Base-by-base conservation (phyloP, 2,797 vertebrate genomes). In the Phalloptychus januarius region DNA sequence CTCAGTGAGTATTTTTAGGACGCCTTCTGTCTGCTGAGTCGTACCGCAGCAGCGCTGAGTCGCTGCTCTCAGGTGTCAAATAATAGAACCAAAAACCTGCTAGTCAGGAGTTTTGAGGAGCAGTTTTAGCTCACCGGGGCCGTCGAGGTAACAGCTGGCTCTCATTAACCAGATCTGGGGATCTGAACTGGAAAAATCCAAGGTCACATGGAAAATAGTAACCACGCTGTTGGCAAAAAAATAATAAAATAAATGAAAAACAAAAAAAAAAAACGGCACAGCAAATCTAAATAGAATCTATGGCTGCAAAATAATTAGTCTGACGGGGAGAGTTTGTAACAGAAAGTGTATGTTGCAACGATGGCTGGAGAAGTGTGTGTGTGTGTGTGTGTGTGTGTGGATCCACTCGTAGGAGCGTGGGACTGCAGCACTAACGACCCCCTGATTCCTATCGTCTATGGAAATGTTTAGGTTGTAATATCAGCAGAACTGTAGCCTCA, bases 381-480 rank as follows among this genome's bases (percentile, higher is more conserved):
- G 48, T 20, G n/a, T 58, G 44, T 23, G 28, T 13, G 36, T 46
- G n/a, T 2, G 46, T 7, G 15, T 38, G 15, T 71, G 1, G 40
- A 31, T 77, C 71, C 67, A 33, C 67, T 63, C n/a, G 7, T 44
- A 40, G 36, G 23, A 75, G 71, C 13, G 54, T 56, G 75, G 56
- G n/a, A 13, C 80, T 61, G 70, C 74, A 44, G 33, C 7, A 12
- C 77, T 89, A 92, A 87, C 82, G 88, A 83, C 75, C 75, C 78
- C n/a, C 75, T 81, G 79, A 65, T 89, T 88, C 85, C 74, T 84
- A 76, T 67, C 77, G 52, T 83, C 86, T 92, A 83, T 44, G 89
- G 85, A 88, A 89, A 92, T 87, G 90, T 93, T 92, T 93, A 76
- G 82, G 58, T 88, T 89, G 85, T 75, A 79, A 79, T 82, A 84